A percentile compares a stretch with the other conserved stretches of the same genome.
Conservation (phyloP, 2,797 vertebrate species). For the Morus bassanus region DNA sequence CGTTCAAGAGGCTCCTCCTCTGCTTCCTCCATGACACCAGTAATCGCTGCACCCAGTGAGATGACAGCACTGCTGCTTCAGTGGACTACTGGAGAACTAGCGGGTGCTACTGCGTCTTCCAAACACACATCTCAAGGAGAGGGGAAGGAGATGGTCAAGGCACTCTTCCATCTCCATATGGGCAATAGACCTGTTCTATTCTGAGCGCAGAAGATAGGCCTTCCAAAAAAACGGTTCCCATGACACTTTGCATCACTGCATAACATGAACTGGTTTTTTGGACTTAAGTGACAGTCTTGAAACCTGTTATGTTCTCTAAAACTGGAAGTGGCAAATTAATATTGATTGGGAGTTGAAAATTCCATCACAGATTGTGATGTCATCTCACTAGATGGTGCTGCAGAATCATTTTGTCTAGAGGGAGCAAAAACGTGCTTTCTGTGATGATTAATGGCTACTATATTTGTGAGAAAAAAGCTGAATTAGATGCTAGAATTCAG, state of each 20-base stretch:
- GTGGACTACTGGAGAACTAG: background rate
- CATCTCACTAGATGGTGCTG: constrained; percentile 70
- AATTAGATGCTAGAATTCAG: background rate
- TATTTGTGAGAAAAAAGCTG: background rate
- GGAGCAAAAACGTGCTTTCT: background rate
- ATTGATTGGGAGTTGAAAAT: background rate
- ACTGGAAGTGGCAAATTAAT: background rate
- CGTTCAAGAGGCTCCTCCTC: accelerated
- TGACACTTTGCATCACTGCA: accelerated
- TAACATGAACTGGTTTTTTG: background rate
- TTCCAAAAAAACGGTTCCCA: background rate
- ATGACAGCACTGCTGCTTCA: background rate
- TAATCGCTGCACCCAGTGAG: background rate
- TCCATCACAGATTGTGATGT: constrained; percentile 4
- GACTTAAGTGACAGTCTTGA: background rate
- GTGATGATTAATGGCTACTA: constrained; percentile 15
- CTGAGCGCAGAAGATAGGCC: accelerated
- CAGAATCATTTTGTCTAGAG: constrained; percentile 44
- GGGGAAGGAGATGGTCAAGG: background rate
- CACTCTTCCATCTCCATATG: accelerated
- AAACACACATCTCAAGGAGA: background rate
- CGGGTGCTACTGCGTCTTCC: background rate
- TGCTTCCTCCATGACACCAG: background rate
- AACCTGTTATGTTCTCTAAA: background rate
- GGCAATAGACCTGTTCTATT: background rate